Base-by-base conservation (phyloP, 2,888 invertebrate species). In the Auanema sp. region DNA sequence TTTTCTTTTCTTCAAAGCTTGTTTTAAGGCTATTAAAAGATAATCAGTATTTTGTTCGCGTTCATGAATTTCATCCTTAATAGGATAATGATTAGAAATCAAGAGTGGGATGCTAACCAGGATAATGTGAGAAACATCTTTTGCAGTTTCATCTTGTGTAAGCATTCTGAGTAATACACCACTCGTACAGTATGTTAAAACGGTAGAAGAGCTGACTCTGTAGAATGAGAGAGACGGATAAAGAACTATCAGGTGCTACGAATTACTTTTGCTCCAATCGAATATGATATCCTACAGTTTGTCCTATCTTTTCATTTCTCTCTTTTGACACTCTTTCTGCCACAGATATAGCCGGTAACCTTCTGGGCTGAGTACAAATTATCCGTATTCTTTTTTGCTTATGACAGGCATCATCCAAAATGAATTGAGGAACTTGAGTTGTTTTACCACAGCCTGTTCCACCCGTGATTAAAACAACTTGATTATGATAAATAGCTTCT, bases 31-130 rank as follows among this genome's bases (percentile, higher is more conserved):
- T 64, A 93, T 91, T 65, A 97, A 86, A 50, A 96, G 87, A 85
- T 96, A 95, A 85, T 97, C 97, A 56, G 92, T 91, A 84, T 92
- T 90, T 81, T 91, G 89, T 85, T 95, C 94, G 0, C 96, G 88
- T 84, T 96, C 96, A 85, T 97, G 97, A 33, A 96, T 90, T 86
- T 97, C 97, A 85, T 97, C 97, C 79, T 95, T 44, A 49, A 54
- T 33, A 25, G 16, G 43, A 57, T 12, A 18, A 16, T 12, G 14
- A 57, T 42, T 14, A 33, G 14, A n/a, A n/a, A n/a, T 4, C 4
- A 16, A 57, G 21, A 21, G 21, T 47, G 24, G 16, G 14, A 16
- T 12, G 50, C 84, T 77, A 68, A 86, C 86, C 75, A 87, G 83
- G 70, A 88, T 85, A 60, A 88, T 83, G 84, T 96, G 96, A 0